phyloP scores from a whole-genome alignment of 2,888 invertebrate genomes.

The Limulus polyphemus region DNA sequence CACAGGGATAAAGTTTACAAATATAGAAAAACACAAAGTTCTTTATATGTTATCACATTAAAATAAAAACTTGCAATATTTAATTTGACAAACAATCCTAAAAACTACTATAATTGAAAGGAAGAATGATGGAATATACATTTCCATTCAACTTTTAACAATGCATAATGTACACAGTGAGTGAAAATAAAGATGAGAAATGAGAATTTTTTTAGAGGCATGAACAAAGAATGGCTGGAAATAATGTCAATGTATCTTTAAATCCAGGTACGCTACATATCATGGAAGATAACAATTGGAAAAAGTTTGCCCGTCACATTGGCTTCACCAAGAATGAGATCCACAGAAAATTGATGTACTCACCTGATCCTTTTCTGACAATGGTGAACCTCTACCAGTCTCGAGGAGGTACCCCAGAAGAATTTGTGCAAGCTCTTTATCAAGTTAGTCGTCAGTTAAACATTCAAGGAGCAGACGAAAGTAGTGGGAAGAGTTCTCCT shows the following conservation, averaged over 20 bases:
- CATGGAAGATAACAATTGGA: slow-evolving; percentile 32
- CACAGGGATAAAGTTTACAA: no score
- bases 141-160: no score
- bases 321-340: slow-evolving; percentile 33
- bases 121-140: no score
- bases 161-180: no score
- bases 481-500: slow-evolving; percentile 1
- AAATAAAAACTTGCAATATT: no score
- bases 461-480: slow-evolving; percentile 6
- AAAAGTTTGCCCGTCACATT: slow-evolving; percentile 30
- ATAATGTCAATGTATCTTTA: not conserved
- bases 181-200: no score
- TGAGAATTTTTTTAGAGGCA: no score
- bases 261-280: slow-evolving; percentile 26
- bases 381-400: slow-evolving; percentile 29
- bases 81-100: no score
- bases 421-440: slow-evolving; percentile 32
- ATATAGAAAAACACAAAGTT: no score
- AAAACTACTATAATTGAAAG: no score
- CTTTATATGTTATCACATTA: no score
- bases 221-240: not conserved
- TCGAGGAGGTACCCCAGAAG: slow-evolving; percentile 32
- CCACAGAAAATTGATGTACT: slow-evolving; percentile 26
- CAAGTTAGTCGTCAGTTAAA: slow-evolving; percentile 27
- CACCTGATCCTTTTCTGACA: slow-evolving; percentile 29